phyloP scores from a whole-genome alignment of 53 echinoderm and acorn worm genomes.

The Henricia sp. region DNA sequence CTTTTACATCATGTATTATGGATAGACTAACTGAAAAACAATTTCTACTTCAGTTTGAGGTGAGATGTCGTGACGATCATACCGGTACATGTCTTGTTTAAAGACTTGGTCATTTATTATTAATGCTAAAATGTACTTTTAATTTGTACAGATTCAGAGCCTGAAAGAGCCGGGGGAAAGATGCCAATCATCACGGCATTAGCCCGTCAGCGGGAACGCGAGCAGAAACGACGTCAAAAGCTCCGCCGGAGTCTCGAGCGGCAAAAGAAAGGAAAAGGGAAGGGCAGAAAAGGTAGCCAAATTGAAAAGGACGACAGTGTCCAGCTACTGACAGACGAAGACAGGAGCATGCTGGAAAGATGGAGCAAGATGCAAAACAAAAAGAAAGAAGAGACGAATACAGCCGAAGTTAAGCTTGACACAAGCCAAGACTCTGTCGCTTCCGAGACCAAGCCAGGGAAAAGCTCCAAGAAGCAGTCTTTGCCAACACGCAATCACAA shows the following conservation, averaged over 20 bases:
- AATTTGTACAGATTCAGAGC: constrained; percentile 31
- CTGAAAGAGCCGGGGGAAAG: constrained; percentile 74
- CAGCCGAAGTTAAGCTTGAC: neutral
- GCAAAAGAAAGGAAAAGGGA: constrained; percentile 61
- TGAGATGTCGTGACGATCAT: no score
- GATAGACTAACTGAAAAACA: no score
- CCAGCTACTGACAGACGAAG: constrained; percentile 78
- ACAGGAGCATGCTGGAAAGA: constrained; percentile 86
- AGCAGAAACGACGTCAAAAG: constrained; percentile 78
- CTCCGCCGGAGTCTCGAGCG: constrained; percentile 70
- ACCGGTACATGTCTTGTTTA: no score
- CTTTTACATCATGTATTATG: no score
- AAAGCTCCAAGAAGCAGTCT: neutral
- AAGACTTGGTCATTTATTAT: neutral
- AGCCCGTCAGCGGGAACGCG: constrained; percentile 88
- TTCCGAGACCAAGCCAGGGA: neutral
- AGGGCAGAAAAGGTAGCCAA: constrained; percentile 23
- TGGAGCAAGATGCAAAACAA: constrained; percentile 87
- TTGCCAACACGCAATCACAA: neutral
- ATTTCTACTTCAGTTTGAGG: no score
- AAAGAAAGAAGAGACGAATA: constrained; percentile 4
- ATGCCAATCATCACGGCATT: constrained; percentile 80
- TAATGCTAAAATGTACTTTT: neutral
- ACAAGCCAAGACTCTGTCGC: neutral
- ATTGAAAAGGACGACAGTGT: constrained; percentile 34